Percentiles rank a stretch among this genome's conserved stretches.
These are phyloP conservation scores for Laupala kohalensis DNA, from an alignment of 1,140 invertebrate genomes.

Conservation along the genomic window DNA sequence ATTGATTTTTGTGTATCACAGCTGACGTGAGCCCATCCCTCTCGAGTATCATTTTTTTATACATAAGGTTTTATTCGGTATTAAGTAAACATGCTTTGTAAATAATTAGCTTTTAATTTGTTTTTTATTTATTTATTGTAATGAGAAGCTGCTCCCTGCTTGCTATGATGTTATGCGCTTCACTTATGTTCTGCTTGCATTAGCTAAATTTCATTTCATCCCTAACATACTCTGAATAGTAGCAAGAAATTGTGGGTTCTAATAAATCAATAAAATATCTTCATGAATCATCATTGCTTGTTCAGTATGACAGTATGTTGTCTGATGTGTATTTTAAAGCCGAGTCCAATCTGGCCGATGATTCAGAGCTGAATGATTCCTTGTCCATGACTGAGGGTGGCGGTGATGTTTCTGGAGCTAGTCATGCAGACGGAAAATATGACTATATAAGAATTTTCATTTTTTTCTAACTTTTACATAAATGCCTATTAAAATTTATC, in stretches of 20 bases:
- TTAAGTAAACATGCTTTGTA: too few species aligned
- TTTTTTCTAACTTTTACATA: too few species aligned
- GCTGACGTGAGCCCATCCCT: too few species aligned
- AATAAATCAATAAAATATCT: not conserved
- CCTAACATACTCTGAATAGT: not conserved
- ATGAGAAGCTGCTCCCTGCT: too few species aligned
- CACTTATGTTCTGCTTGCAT: not conserved
- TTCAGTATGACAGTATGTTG: not conserved
- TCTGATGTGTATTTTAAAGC: not conserved
- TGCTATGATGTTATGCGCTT: not conserved
- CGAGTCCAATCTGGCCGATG: slow-evolving; percentile 16
- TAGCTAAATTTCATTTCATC: slow-evolving; percentile 1
- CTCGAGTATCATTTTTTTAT: too few species aligned
- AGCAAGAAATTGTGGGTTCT: not conserved
- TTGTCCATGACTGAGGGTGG: slow-evolving; percentile 15
- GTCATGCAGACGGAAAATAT: slow-evolving; percentile 48
- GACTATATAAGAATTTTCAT: too few species aligned
- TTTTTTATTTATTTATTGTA: not conserved
- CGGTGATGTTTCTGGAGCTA: slow-evolving; percentile 30
- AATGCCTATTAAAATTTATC: too few species aligned
- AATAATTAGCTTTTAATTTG: not conserved
- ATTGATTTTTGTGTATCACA: too few species aligned
- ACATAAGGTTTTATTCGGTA: too few species aligned
- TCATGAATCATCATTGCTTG: not conserved
- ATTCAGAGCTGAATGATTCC: slow-evolving; percentile 19